A percentile compares a stretch with the other conserved stretches of the same genome.
phyloP scores from a whole-genome alignment of 2,797 vertebrate genomes.

The Phrynocephalus forsythii region DNA sequence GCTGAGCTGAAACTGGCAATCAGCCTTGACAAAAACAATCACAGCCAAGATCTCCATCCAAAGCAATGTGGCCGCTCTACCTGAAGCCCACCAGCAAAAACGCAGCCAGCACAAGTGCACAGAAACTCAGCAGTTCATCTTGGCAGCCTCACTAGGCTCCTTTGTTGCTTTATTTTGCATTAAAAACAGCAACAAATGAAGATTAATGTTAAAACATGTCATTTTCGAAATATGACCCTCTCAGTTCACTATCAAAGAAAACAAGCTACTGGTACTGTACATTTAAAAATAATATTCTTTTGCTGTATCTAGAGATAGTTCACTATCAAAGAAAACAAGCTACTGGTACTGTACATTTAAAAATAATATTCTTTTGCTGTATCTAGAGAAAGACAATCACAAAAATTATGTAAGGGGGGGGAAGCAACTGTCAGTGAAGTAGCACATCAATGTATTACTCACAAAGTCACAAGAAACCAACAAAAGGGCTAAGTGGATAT shows the following conservation, averaged over 20 bases:
- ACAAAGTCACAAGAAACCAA: too few relatives aligned
- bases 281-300: not conserved
- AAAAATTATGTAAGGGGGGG: too few relatives aligned
- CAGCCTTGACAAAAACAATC: not conserved
- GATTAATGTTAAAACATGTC: slow-evolving; percentile 6
- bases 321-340: not conserved
- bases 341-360: not conserved
- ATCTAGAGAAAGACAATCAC: not conserved
- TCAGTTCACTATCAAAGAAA: not conserved
- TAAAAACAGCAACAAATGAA: slow-evolving; percentile 1
- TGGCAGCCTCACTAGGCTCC: not conserved
- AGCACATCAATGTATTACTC: too few relatives aligned
- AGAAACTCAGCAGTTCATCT: not conserved
- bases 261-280: not conserved
- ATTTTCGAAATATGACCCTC: not conserved
- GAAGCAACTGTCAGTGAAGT: too few relatives aligned
- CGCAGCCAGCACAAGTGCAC: not conserved
- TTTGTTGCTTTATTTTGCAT: not conserved
- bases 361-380: not conserved
- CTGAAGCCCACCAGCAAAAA: not conserved
- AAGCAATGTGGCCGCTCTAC: not conserved
- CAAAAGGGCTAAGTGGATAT: too few relatives aligned
- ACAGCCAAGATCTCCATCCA: not conserved
- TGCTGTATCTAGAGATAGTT: not conserved
- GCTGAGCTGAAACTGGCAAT: not conserved